Base-by-base conservation (phyloP, 2,113 vertebrate species). In the Lepus europaeus region DNA sequence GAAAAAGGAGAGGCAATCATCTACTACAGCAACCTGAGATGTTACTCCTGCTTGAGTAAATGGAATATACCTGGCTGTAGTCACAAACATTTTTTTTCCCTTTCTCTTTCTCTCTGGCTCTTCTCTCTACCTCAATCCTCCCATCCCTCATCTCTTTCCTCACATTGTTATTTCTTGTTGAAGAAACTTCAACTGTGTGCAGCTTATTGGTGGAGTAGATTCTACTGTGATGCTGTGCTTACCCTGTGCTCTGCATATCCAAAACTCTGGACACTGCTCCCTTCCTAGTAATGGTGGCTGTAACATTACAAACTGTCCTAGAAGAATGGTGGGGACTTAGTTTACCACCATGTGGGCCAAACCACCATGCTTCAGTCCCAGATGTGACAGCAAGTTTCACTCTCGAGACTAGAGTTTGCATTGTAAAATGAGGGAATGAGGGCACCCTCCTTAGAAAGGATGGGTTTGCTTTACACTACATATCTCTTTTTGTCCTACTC, bases 101-200 rank as follows among this genome's bases (percentile, higher is more conserved):
- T 84, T 4, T 39, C 0, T 0, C 36, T 6, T 2, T 17, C 9
- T 2, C n/a, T 9, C 56, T 33, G 5, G 5, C 4, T 17, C n/a
- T 33, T 5, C 10, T 1, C 16, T 2, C n/a, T 19, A 12, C 14
- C 31, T 12, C 20, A 33, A 23, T 0, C 14, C 69, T 72, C 19
- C 9, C 51, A 36, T 22, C 22, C 5, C 29, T 72, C 61, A 27
- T 64, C 2, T 16, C 17, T 49, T 19, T 7, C 25, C 27, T 9
- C 2, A 7, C 76, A 27, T 9, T 25, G 51, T n/a, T 9, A 23
- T 33, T 59, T 12, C 4, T 77, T 17, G 4, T 29, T 77, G 33
- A 69, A 93, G 39, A 53, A 5, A 29, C 4, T 73, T 10, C 25
- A 59, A 39, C 2, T 63, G 5, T 1, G 45, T 39, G 25, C 9